phyloP scores from a whole-genome alignment of 1,140 invertebrate genomes.

The Pentalonia nigronervosa region DNA sequence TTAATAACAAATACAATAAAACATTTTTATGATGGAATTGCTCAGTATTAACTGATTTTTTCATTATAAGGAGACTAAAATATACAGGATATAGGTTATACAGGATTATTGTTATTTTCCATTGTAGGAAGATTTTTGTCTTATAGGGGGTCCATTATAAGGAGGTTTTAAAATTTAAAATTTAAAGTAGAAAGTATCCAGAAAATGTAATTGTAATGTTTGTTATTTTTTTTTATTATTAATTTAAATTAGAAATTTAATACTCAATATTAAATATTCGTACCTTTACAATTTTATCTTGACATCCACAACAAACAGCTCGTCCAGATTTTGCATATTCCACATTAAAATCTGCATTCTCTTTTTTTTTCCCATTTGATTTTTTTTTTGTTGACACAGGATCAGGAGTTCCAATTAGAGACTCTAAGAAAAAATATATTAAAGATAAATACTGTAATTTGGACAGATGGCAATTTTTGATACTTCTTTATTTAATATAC shows the following conservation, averaged over 20 bases:
- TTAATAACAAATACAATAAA: neutral
- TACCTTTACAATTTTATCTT: conserved; percentile 84
- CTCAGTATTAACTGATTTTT: too few species aligned
- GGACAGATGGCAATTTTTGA: accelerated
- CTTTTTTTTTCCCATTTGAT: conserved; percentile 59
- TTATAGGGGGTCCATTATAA: too few species aligned
- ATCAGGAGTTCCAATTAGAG: conserved; percentile 63
- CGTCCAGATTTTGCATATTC: conserved; percentile 90
- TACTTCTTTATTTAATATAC: neutral
- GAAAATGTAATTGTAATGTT: neutral
- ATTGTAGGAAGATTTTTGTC: too few species aligned
- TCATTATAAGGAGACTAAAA: too few species aligned
- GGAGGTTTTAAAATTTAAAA: too few species aligned
- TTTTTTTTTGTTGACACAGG: conserved; percentile 39
- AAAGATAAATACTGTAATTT: neutral
- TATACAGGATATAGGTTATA: too few species aligned
- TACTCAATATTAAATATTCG: conserved; percentile 1
- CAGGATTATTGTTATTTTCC: too few species aligned
- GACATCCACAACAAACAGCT: conserved; percentile 83
- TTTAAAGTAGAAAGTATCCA: neutral
- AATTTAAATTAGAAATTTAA: neutral
- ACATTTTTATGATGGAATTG: too few species aligned
- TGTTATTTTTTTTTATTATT: too few species aligned
- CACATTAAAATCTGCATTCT: conserved; percentile 74
- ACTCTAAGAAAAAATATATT: conserved; percentile 16